Evolutionary conservation across 1,140 invertebrate species (phyloP).

Genomic region (Mylabris phalerata): DNA sequence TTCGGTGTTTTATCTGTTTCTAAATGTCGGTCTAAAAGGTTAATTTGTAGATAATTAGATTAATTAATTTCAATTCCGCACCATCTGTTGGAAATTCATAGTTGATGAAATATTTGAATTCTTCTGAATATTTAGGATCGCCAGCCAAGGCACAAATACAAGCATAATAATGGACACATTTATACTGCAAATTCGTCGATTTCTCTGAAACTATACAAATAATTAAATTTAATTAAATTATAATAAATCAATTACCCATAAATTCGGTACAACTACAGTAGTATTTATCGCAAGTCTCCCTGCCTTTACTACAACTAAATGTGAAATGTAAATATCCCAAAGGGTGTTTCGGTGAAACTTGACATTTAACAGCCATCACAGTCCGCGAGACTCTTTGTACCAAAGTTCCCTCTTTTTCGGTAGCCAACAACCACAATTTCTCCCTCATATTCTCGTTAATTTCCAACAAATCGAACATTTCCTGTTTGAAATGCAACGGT

Average conservation of each 20-base stretch:
- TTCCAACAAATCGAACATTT: conserved; percentile 57
- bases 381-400: conserved; percentile 72
- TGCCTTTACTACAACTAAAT: conserved; percentile 52
- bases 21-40: no score
- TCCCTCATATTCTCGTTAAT: conserved; percentile 60
- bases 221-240: background rate
- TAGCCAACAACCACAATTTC: conserved; percentile 58
- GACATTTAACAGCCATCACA: conserved; percentile 72
- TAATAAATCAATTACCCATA: conserved; percentile 42
- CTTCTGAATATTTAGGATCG: conserved; percentile 57
- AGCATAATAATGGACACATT: conserved; percentile 62
- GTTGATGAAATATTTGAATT: conserved; percentile 64
- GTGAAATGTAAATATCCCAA: conserved; percentile 70
- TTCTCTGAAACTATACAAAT: conserved; percentile 7
- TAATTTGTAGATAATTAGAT: no score
- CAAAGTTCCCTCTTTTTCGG: conserved; percentile 58
- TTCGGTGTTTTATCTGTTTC: background rate
- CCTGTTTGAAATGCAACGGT: conserved; percentile 55
- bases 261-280: conserved; percentile 58
- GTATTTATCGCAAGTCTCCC: conserved; percentile 54
- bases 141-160: conserved; percentile 74
- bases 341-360: conserved; percentile 60
- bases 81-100: conserved; percentile 38
- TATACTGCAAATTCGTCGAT: conserved; percentile 20
- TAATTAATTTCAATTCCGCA: background rate